phyloP scores from a whole-genome alignment of 2,797 vertebrate species.

The Poeciliopsis gracilis region DNA sequence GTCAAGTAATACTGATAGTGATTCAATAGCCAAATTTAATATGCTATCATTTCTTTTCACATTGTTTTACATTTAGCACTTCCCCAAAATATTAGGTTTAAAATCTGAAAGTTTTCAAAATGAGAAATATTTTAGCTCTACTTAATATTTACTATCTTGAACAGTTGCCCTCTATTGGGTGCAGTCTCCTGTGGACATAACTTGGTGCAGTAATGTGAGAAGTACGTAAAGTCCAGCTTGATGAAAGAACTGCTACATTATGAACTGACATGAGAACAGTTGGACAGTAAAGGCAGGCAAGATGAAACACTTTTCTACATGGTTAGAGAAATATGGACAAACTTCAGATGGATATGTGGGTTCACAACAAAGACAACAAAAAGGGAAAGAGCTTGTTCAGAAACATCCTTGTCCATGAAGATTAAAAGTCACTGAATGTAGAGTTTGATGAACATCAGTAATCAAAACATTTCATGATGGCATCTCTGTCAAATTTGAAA shows the following conservation, averaged over 20 bases:
- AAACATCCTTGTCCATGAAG: constrained; percentile 2
- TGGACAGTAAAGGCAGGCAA: background rate
- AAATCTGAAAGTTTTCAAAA: constrained; percentile 25
- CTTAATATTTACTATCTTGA: constrained; percentile 1
- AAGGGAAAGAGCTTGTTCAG: constrained; percentile 3
- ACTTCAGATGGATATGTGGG: background rate
- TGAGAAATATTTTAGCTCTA: constrained; percentile 1
- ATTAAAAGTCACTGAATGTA: constrained; percentile 11
- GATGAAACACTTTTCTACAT: background rate
- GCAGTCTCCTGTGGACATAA: background rate
- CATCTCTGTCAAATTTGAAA: constrained; percentile 94
- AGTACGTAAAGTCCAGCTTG: background rate
- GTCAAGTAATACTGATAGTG: background rate
- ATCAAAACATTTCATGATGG: constrained; percentile 96
- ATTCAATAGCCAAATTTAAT: constrained; percentile 14
- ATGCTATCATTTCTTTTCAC: background rate
- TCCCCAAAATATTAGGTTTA: constrained; percentile 17
- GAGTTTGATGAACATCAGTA: constrained; percentile 55
- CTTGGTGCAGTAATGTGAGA: background rate
- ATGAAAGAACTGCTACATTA: background rate
- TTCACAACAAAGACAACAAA: constrained; percentile 6
- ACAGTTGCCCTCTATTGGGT: background rate
- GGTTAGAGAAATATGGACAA: background rate
- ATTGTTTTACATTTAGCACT: background rate
- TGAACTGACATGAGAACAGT: background rate